phyloP scores from a whole-genome alignment of 2,797 vertebrate species.

The Amphiprion clarkii region DNA sequence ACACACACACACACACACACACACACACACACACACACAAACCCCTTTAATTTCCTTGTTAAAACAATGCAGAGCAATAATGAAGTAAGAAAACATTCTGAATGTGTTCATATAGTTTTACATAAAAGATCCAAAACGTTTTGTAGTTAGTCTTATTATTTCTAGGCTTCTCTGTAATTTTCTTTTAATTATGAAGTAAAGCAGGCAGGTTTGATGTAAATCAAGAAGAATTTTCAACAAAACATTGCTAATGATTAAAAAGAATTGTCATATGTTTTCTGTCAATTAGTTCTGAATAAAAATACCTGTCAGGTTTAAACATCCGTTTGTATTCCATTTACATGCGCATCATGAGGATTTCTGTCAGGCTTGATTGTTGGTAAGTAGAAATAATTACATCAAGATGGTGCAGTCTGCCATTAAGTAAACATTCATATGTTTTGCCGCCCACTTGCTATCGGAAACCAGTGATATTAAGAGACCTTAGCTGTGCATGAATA shows the following conservation, averaged over 20 bases:
- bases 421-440: slow-evolving; percentile 34
- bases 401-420: slow-evolving; percentile 22
- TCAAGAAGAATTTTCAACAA: background rate
- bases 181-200: background rate
- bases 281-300: slow-evolving; percentile 49
- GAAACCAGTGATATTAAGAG: background rate
- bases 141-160: background rate
- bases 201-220: slow-evolving; percentile 33
- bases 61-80: background rate
- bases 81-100: background rate
- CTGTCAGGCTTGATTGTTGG: slow-evolving; percentile 45
- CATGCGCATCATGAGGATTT: slow-evolving; percentile 39
- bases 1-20: too few relatives aligned
- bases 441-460: slow-evolving; percentile 18
- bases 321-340: slow-evolving; percentile 38
- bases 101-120: background rate
- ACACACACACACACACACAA: too few relatives aligned
- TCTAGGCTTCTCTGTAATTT: slow-evolving; percentile 9
- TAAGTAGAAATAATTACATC: slow-evolving; percentile 38
- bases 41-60: too few relatives aligned
- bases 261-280: slow-evolving; percentile 15
- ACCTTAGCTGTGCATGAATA: too few relatives aligned
- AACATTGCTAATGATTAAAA: too few relatives aligned
- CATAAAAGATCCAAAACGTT: background rate
- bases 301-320: slow-evolving; percentile 57